Percentiles rank a stretch among this genome's conserved stretches.
phyloP scores from a whole-genome alignment of 2,888 invertebrate genomes.

The Corythucha ciliata region DNA sequence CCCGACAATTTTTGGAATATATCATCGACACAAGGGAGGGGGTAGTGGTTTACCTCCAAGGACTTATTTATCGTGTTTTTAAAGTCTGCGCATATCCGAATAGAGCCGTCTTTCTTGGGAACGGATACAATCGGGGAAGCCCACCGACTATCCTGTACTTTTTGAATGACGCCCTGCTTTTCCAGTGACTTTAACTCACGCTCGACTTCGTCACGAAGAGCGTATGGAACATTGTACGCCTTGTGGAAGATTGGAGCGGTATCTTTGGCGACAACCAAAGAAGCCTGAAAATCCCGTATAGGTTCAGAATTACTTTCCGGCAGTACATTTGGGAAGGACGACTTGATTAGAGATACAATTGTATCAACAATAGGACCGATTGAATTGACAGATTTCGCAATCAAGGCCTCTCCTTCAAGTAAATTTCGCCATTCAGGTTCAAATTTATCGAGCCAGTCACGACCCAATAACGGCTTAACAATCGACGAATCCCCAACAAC shows the following conservation, averaged over 20 bases:
- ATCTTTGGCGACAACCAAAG: conserved; percentile 20
- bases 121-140: conserved; percentile 5
- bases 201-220: conserved; percentile 16
- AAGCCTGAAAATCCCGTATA: too few species aligned
- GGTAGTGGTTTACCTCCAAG: conserved; percentile 20
- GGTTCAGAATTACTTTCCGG: too few species aligned
- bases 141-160: conserved; percentile 23
- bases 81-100: conserved; percentile 11
- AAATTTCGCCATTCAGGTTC: too few species aligned
- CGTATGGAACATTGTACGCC: conserved; percentile 23
- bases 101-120: conserved; percentile 13
- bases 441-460: too few species aligned
- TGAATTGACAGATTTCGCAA: too few species aligned
- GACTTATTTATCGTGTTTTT: conserved; percentile 15
- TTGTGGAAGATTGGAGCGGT: conserved; percentile 22
- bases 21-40: conserved; percentile 20
- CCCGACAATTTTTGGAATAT: conserved; percentile 13
- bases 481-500: too few species aligned
- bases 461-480: too few species aligned
- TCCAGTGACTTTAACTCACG: conserved; percentile 18
- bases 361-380: too few species aligned
- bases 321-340: too few species aligned
- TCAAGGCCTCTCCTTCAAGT: too few species aligned
- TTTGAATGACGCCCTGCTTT: conserved; percentile 17
- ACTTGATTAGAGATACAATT: too few species aligned